Conservation (phyloP, 2,888 invertebrate species). For the Diaprepes abbreviatus region DNA sequence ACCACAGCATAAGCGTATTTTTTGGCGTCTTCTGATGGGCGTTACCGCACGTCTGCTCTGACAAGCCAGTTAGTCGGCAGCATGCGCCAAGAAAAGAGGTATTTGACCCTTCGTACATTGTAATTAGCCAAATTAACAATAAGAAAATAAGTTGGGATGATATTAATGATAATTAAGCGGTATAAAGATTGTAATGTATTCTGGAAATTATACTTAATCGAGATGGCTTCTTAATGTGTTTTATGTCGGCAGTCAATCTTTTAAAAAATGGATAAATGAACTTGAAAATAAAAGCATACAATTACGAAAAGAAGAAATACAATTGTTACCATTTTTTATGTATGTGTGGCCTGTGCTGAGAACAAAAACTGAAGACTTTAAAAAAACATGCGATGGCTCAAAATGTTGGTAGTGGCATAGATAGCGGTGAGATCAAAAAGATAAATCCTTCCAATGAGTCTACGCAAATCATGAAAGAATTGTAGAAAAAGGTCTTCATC, state of each 20-base stretch:
- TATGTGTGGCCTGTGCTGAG: too few relatives aligned
- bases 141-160: conserved; percentile 35
- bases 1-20: conserved; percentile 39
- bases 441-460: too few relatives aligned
- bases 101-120: conserved; percentile 47
- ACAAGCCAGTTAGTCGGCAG: conserved; percentile 47
- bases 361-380: too few relatives aligned
- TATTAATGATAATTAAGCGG: conserved; percentile 48
- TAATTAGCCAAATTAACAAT: conserved; percentile 52
- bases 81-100: conserved; percentile 34
- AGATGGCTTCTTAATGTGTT: conserved; percentile 9
- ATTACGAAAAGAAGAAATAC: too few relatives aligned
- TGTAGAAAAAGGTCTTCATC: too few relatives aligned
- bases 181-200: conserved; percentile 25
- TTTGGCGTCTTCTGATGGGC: conserved; percentile 45
- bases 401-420: too few relatives aligned
- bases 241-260: conserved; percentile 3
- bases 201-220: conserved; percentile 26
- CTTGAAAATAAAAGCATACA: too few relatives aligned
- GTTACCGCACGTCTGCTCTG: conserved; percentile 42
- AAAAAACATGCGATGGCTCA: too few relatives aligned
- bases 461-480: too few relatives aligned
- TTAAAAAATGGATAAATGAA: not conserved
- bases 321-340: too few relatives aligned
- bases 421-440: too few relatives aligned